phyloP scores from a whole-genome alignment of 2,797 vertebrate species.

The Lacerta viridis region DNA sequence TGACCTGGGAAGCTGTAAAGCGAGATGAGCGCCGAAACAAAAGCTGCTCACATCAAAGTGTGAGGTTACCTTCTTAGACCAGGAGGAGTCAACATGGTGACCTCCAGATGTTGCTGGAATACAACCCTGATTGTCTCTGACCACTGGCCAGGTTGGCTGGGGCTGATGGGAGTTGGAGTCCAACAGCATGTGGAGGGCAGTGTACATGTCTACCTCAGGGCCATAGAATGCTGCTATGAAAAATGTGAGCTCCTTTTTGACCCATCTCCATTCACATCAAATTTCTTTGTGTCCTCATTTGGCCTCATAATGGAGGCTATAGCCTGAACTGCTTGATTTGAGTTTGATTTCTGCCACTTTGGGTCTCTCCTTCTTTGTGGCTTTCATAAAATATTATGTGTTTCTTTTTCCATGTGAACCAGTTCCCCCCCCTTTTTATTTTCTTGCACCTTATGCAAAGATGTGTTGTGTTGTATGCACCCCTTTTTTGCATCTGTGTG shows the following conservation, averaged over 20 bases:
- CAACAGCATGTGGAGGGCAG: too few relatives aligned
- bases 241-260: not conserved
- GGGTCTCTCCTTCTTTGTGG: not conserved
- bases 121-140: too few relatives aligned
- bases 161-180: too few relatives aligned
- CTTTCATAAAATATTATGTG: not conserved
- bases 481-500: not conserved
- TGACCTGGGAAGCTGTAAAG: too few relatives aligned
- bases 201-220: too few relatives aligned
- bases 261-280: not conserved
- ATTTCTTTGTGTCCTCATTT: not conserved
- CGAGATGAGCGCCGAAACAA: too few relatives aligned
- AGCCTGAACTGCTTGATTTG: not conserved
- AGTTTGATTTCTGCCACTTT: not conserved
- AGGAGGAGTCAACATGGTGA: too few relatives aligned
- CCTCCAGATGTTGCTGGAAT: too few relatives aligned
- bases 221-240: not conserved
- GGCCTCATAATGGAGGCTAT: not conserved
- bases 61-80: too few relatives aligned
- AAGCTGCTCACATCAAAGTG: not conserved
- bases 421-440: not conserved
- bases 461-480: not conserved
- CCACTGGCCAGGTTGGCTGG: too few relatives aligned
- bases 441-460: not conserved
- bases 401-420: not conserved